phyloP scores from a whole-genome alignment of 2,888 invertebrate species.

The Orchesella flavescens region DNA sequence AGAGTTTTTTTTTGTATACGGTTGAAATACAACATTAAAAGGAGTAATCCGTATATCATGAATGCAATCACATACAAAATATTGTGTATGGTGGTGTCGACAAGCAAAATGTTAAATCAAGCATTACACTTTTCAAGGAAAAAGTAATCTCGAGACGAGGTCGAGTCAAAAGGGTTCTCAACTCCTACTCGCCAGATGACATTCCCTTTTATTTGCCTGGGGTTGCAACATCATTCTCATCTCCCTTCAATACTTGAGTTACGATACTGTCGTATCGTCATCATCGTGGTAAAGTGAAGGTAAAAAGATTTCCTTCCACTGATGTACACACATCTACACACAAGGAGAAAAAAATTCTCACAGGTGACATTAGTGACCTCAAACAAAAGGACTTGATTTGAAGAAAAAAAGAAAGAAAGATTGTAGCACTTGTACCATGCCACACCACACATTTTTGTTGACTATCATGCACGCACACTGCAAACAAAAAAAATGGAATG shows the following conservation, averaged over 20 bases:
- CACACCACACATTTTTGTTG: neutral
- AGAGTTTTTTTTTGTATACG: too few species aligned
- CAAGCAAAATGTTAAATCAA: neutral
- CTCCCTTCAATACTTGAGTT: neutral
- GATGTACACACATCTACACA: neutral
- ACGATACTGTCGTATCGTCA: neutral
- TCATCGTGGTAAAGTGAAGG: constrained; percentile 14
- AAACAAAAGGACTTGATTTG: constrained; percentile 50
- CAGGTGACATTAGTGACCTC: constrained; percentile 63
- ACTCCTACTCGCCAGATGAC: neutral
- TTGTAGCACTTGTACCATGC: constrained; percentile 5
- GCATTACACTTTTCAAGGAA: constrained; percentile 1
- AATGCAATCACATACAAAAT: too few species aligned
- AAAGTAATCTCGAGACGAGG: constrained; percentile 25
- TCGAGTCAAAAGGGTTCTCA: constrained; percentile 29
- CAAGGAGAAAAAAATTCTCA: constrained; percentile 52
- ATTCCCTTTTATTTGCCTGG: constrained; percentile 1
- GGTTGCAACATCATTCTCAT: neutral
- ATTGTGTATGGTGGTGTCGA: neutral
- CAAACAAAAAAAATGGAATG: neutral
- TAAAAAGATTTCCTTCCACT: neutral
- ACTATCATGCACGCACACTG: constrained; percentile 7
- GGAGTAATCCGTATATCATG: too few species aligned
- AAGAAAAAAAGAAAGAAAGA: constrained; percentile 26
- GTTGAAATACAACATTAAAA: too few species aligned